Evolutionary conservation across 2,113 vertebrate species (phyloP).

Genomic region (Eudorcas thomsonii): DNA sequence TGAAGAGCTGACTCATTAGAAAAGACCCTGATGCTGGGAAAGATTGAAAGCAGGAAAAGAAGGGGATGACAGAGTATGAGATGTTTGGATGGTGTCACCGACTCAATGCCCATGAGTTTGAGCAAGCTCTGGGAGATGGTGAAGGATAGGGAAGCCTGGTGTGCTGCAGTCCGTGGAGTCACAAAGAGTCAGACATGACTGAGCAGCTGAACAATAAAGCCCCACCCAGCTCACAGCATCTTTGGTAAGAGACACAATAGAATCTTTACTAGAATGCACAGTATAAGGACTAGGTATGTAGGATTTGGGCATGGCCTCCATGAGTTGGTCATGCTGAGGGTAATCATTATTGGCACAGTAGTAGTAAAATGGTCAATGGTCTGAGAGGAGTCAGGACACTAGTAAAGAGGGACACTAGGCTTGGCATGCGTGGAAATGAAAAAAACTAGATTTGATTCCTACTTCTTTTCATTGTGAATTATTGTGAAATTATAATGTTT

Average conservation of each 20-base stretch:
- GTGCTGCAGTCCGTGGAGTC: background rate
- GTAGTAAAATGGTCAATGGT: background rate
- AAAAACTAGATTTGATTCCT: background rate
- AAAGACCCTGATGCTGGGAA: background rate
- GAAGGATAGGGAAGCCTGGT: background rate
- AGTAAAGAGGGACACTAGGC: background rate
- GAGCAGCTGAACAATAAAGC: background rate
- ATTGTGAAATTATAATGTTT: background rate
- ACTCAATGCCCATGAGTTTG: background rate
- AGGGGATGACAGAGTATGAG: background rate
- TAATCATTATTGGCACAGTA: background rate
- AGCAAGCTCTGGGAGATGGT: background rate
- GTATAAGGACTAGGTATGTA: background rate
- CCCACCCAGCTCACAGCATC: background rate
- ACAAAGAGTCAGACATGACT: background rate
- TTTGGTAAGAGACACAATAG: background rate
- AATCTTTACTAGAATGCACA: background rate
- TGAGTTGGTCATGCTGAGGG: too few species aligned
- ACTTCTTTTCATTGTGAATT: background rate
- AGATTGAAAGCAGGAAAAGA: background rate
- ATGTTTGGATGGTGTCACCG: background rate
- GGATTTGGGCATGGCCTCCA: accelerated
- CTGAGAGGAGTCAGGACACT: background rate
- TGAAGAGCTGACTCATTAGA: background rate
- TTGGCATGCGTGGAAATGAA: background rate